These are phyloP conservation scores for Chloropsis cyanopogon DNA, from an alignment of 2,113 vertebrate genomes.

Conservation along the genomic window DNA sequence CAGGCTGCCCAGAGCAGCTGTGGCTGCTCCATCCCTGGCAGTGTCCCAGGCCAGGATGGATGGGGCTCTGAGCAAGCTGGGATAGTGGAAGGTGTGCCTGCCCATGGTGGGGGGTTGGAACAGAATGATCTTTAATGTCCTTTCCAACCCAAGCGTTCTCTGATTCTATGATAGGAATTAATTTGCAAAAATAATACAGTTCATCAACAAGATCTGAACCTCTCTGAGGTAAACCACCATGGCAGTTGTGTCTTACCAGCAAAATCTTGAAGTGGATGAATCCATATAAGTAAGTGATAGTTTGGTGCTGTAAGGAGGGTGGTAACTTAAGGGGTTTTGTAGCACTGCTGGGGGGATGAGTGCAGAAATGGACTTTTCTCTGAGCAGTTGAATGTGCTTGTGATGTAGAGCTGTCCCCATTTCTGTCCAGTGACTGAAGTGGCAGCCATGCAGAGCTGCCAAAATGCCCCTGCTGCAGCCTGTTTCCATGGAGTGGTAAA, in stretches of 20 bases:
- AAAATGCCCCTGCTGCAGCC: not conserved
- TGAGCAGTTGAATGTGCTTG: not conserved
- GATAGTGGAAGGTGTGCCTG: not conserved
- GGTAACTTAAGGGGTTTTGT: not conserved
- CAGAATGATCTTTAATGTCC: rapidly evolving
- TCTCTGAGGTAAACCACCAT: not conserved
- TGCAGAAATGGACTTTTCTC: not conserved
- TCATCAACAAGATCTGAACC: not conserved
- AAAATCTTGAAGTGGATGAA: not conserved
- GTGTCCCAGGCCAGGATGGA: not conserved
- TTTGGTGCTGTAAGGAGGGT: not conserved
- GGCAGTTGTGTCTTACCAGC: not conserved
- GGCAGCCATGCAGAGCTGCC: not conserved
- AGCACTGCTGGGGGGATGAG: not conserved
- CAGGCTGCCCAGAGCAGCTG: not conserved
- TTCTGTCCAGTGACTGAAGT: not conserved
- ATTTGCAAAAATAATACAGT: not conserved
- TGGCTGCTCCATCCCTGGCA: not conserved
- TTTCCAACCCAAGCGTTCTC: not conserved
- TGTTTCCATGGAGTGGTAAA: not conserved
- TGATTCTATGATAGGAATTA: not conserved
- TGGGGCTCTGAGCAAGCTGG: rapidly evolving
- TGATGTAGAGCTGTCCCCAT: not conserved
- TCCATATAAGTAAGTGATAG: rapidly evolving
- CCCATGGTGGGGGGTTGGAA: too few relatives aligned